These are phyloP conservation scores for Plectus sambesii DNA, from an alignment of 1,140 invertebrate genomes.

Conservation along the genomic window DNA sequence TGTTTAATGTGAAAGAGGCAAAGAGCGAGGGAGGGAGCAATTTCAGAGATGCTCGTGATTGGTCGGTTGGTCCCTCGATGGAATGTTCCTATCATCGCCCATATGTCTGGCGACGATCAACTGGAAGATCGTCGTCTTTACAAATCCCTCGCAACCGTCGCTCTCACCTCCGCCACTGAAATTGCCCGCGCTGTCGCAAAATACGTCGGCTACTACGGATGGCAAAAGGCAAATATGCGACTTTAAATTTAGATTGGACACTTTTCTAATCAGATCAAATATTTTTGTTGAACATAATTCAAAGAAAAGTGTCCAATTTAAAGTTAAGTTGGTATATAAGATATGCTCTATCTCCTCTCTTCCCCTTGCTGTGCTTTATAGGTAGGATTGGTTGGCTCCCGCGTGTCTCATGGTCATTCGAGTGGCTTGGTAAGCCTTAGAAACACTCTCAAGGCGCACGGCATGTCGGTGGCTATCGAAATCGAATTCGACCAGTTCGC, in stretches of 20 bases:
- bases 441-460: slow-evolving; percentile 35
- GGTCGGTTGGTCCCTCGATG: slow-evolving; percentile 39
- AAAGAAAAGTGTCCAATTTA: too few relatives aligned
- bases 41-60: slow-evolving; percentile 44
- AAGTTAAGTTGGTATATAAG: too few relatives aligned
- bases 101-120: slow-evolving; percentile 43
- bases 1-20: not conserved
- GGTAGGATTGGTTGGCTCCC: too few relatives aligned
- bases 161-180: slow-evolving; percentile 43
- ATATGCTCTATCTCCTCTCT: too few relatives aligned
- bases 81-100: slow-evolving; percentile 45
- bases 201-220: too few relatives aligned
- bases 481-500: slow-evolving; percentile 40
- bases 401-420: too few relatives aligned
- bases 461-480: slow-evolving; percentile 38
- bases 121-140: slow-evolving; percentile 40
- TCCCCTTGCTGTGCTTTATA: too few relatives aligned
- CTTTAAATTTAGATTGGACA: too few relatives aligned
- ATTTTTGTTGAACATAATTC: too few relatives aligned
- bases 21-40: not conserved
- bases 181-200: slow-evolving; percentile 45
- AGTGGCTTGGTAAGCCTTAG: too few relatives aligned
- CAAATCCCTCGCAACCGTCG: slow-evolving; percentile 44
- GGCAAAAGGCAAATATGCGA: too few relatives aligned
- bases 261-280: too few relatives aligned